Percentiles rank a stretch among this genome's conserved stretches.
Conservation (phyloP, 30 jellyfish, hydroid and myxozoan species). For the Catostylus mosaicus region DNA sequence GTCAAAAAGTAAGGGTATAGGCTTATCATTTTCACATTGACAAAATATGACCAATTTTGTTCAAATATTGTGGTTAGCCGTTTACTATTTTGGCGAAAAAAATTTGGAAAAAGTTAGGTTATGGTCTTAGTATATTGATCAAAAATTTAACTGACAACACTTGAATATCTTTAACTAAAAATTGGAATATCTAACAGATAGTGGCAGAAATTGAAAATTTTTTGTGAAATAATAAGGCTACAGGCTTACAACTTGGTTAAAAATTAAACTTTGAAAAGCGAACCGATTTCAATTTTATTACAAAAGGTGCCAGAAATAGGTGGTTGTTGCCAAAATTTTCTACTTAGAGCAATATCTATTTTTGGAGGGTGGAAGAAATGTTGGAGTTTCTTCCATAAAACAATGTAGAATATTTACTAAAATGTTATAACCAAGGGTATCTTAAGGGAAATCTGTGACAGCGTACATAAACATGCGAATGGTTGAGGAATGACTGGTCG, state of each 20-base stretch:
- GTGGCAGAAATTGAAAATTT: not conserved
- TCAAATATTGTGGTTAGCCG: not conserved
- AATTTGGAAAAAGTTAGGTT: not conserved
- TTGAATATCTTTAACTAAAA: not conserved
- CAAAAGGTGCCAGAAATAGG: no score
- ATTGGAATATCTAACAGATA: not conserved
- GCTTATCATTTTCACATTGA: not conserved
- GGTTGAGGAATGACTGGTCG: not conserved
- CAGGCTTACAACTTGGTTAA: not conserved
- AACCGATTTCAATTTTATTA: no score
- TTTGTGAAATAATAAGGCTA: not conserved
- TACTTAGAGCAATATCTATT: no score
- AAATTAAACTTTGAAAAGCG: no score
- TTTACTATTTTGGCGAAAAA: not conserved
- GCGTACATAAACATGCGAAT: not conserved
- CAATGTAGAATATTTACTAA: not conserved
- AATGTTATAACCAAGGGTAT: not conserved
- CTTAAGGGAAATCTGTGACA: not conserved
- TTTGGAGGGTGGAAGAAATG: no score
- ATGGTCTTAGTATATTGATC: not conserved
- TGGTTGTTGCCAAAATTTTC: no score
- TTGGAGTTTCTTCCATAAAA: no score
- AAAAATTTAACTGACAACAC: not conserved
- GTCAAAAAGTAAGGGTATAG: not conserved
- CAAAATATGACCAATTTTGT: not conserved